Conservation (phyloP, 2,888 invertebrate genomes). For the Oligia strigilis region DNA sequence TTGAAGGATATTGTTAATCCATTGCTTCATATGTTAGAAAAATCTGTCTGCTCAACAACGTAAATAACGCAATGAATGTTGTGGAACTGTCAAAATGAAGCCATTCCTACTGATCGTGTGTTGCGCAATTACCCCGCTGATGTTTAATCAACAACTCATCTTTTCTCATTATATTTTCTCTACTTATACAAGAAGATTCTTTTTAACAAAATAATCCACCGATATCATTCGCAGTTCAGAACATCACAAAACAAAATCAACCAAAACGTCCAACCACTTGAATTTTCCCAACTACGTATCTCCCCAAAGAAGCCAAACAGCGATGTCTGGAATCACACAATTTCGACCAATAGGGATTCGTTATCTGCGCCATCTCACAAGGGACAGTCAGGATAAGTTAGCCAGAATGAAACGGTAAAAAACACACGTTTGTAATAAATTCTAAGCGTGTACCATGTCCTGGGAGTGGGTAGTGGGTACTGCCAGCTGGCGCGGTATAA, state of each 20-base stretch:
- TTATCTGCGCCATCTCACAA: constrained; percentile 41
- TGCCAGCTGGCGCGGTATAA: constrained; percentile 59
- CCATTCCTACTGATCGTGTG: too few species aligned
- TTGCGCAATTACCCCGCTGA: too few species aligned
- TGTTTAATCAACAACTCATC: background rate
- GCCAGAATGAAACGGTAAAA: constrained; percentile 55
- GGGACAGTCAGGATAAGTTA: constrained; percentile 50
- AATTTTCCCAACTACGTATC: constrained; percentile 12
- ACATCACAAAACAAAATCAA: background rate
- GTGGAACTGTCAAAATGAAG: too few species aligned
- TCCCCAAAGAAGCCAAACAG: constrained; percentile 33
- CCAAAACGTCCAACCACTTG: constrained; percentile 2
- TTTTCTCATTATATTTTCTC: background rate
- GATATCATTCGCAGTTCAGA: background rate
- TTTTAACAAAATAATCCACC: background rate
- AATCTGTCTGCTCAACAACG: too few species aligned
- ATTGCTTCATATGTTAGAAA: too few species aligned
- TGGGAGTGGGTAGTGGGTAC: constrained; percentile 21
- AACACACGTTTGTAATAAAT: constrained; percentile 63
- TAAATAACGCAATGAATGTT: too few species aligned
- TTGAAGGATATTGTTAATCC: too few species aligned
- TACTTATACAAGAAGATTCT: background rate
- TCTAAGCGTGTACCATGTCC: constrained; percentile 43
- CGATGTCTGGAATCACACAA: constrained; percentile 36
- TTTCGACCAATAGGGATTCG: constrained; percentile 30